Percentiles rank a stretch among this genome's conserved stretches.
Conservation (phyloP, 2,113 vertebrate genomes). For the mouse (Mus musculus) region GRCm39 chr4:88146501-88147000, state of each 20-base stretch:
- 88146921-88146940: background rate
- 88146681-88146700: background rate
- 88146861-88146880: background rate
- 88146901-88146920: background rate
- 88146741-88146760: background rate
- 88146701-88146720: background rate
- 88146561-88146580: background rate
- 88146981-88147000: background rate
- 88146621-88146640: background rate
- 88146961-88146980: conserved; percentile 14
- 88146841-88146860: background rate
- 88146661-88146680: background rate
- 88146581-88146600: background rate
- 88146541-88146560: background rate
- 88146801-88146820: background rate
- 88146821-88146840: background rate
- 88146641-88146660: background rate
- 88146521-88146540: background rate
- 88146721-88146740: too few relatives aligned
- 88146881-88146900: background rate
- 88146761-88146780: background rate
- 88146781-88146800: background rate
- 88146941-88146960: background rate
- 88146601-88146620: background rate
- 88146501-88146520: background rate